Evolutionary conservation across 1,140 invertebrate species (phyloP), one percentile per base, ranked within the genome.

Genomic region (Carposina sasakii): DNA sequence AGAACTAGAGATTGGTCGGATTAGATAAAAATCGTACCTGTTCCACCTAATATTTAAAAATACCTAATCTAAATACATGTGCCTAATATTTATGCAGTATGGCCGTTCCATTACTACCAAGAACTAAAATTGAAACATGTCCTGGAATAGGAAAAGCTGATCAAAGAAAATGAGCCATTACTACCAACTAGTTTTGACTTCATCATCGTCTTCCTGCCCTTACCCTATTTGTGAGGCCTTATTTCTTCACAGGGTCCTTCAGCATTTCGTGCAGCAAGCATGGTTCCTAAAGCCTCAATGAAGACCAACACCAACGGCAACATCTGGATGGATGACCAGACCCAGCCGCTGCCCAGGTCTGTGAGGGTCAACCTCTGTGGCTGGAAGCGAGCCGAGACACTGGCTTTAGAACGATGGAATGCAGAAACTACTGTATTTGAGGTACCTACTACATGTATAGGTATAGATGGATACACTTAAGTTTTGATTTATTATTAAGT

Each of bases 231-330:
- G n/a, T n/a, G n/a, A n/a, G n/a, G n/a, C n/a, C n/a, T n/a, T n/a
- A n/a, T n/a, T n/a, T n/a, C n/a, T n/a, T n/a, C n/a, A n/a, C 9
- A 81, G 77, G 63, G 75, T 42, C 68, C 77, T 31, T 58, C 67
- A 19, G 65, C 71, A 0, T 69, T 60, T 13, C 55, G 66, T 39
- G 57, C 64, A 0, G 52, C 60, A n/a, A 60, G 36, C 22, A 79
- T 74, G 41, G 41, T 49, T 13, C 48, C 59, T 12, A 28, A 28
- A 5, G 24, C 24, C 24, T 28, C 6, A 2, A 9, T 45, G 0
- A 76, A 73, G 16, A 24, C 54, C 0, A 23, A 54, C 1, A 41
- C 51, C n/a, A n/a, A n/a, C 0, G 72, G 75, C 12, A 17, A 59
- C 0, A 28, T 62, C 0, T 79, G 73, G 76, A 48, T 70, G 0